Percentiles rank a stretch among this genome's conserved stretches.
phyloP scores from a whole-genome alignment of 2,113 vertebrate genomes.

The Tachysurus vachellii region DNA sequence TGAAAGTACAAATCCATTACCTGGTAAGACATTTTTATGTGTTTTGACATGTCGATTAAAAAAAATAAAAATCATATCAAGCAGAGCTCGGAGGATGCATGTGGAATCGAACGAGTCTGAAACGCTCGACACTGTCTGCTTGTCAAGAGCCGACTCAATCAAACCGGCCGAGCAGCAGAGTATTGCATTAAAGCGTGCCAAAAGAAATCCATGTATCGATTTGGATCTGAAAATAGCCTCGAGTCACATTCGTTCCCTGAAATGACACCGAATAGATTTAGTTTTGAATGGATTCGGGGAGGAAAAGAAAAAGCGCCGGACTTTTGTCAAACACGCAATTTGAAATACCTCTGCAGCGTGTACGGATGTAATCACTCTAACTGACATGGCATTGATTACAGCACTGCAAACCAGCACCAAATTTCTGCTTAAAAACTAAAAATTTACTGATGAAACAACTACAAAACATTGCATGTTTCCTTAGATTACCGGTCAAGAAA shows the following conservation, averaged over 20 bases:
- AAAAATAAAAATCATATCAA: constrained; percentile 22
- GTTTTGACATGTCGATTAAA: neutral
- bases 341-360: neutral
- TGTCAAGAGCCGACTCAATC: constrained; percentile 19
- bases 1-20: neutral
- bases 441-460: neutral
- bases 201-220: constrained; percentile 44
- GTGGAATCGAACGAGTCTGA: neutral
- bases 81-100: neutral
- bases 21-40: neutral
- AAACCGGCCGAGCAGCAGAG: constrained; percentile 6
- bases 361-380: neutral
- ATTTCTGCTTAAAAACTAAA: neutral
- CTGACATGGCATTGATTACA: neutral
- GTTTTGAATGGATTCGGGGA: neutral
- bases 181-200: constrained; percentile 14
- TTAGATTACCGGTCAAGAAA: too few species aligned
- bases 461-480: neutral
- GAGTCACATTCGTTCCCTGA: constrained; percentile 10
- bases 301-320: neutral
- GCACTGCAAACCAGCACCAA: neutral
- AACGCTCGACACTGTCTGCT: neutral
- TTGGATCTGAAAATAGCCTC: constrained; percentile 23
- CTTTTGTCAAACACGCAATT: neutral
- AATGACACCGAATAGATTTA: neutral